phyloP scores from a whole-genome alignment of 2,888 invertebrate species.

The Tetragonula carbonaria region DNA sequence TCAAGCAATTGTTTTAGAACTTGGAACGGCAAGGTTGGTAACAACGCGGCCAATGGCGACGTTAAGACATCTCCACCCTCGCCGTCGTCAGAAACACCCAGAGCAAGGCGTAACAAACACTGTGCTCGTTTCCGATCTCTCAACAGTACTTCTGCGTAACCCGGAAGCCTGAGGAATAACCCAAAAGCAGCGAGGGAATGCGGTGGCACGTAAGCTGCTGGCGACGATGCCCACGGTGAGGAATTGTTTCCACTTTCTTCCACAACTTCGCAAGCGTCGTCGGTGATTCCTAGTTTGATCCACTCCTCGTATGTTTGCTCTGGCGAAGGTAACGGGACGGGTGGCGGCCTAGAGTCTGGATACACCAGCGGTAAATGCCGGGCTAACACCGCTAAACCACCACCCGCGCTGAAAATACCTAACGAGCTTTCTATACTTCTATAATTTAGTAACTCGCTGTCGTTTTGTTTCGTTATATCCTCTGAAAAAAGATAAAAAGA shows the following conservation, averaged over 20 bases:
- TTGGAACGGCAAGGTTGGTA: conserved; percentile 92
- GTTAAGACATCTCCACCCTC: conserved; percentile 93
- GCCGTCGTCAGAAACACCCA: conserved; percentile 96
- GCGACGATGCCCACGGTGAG: conserved; percentile 84
- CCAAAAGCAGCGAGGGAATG: conserved; percentile 97
- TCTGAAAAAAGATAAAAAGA: conserved; percentile 62
- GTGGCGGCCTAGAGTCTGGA: conserved; percentile 88
- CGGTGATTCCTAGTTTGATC: conserved; percentile 87
- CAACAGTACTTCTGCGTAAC: conserved; percentile 95
- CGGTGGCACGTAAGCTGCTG: conserved; percentile 90
- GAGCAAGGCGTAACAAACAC: conserved; percentile 92
- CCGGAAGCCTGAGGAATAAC: conserved; percentile 93
- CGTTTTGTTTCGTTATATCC: conserved; percentile 72
- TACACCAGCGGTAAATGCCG: conserved; percentile 95
- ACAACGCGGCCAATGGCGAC: conserved; percentile 88
- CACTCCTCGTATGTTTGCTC: conserved; percentile 85
- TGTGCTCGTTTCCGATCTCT: conserved; percentile 93
- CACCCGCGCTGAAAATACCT: conserved; percentile 94
- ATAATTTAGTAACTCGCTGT: conserved; percentile 75
- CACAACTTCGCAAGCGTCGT: conserved; percentile 87
- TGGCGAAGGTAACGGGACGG: conserved; percentile 86
- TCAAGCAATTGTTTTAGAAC: conserved; percentile 92
- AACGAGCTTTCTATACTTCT: conserved; percentile 86
- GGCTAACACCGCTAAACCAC: conserved; percentile 94
- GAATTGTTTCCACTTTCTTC: conserved; percentile 85